These are phyloP conservation scores for Lydus trimaculatus DNA, from an alignment of 2,888 invertebrate species.

Conservation along the genomic window DNA sequence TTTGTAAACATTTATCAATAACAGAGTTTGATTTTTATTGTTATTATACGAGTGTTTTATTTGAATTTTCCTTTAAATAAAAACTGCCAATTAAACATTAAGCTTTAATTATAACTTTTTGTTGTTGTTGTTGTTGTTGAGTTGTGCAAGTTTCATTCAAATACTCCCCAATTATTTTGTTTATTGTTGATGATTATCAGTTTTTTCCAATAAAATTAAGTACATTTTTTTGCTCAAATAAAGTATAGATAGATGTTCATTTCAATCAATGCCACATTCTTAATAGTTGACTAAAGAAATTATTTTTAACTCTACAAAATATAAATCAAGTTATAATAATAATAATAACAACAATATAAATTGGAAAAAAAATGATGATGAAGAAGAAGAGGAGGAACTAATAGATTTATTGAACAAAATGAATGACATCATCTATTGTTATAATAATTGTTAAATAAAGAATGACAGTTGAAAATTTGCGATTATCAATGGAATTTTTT, in stretches of 20 bases:
- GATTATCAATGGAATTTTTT: conserved; percentile 3
- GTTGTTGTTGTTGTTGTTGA: too few species aligned
- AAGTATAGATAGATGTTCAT: conserved; percentile 26
- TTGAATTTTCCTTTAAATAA: neutral
- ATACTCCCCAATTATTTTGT: neutral
- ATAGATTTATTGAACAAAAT: conserved; percentile 28
- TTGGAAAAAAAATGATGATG: neutral
- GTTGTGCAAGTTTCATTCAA: neutral
- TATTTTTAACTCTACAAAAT: conserved; percentile 38
- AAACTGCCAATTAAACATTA: too few species aligned
- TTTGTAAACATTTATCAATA: too few species aligned
- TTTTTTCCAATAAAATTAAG: conserved; percentile 11
- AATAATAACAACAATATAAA: conserved; percentile 16
- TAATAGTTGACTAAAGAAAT: conserved; percentile 34
- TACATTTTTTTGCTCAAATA: conserved; percentile 23
- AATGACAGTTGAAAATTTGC: conserved; percentile 7
- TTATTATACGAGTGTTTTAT: too few species aligned
- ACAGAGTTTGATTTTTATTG: neutral
- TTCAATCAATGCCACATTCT: conserved; percentile 38
- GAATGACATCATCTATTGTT: conserved; percentile 33
- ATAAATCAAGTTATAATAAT: conserved; percentile 38
- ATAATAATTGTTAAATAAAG: conserved; percentile 3
- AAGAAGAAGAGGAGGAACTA: conserved; percentile 16
- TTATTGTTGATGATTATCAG: neutral
- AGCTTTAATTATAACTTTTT: too few species aligned